Evolutionary conservation across 1,140 invertebrate species (phyloP).

Genomic region (Ridgeia piscesae): DNA sequence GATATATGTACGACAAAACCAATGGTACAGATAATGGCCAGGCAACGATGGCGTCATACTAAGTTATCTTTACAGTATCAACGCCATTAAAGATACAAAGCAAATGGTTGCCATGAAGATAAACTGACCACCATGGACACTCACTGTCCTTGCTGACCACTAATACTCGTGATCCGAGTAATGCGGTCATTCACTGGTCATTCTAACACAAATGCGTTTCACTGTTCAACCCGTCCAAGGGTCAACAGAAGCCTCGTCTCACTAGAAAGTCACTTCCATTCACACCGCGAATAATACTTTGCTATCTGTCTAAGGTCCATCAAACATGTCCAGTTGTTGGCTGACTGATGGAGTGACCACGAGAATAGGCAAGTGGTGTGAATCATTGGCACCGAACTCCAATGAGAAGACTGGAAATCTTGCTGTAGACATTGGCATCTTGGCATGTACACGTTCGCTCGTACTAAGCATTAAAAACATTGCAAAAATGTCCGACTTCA

Average conservation of each 20-base stretch:
- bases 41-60: not conserved
- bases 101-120: not conserved
- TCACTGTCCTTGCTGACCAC: not conserved
- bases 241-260: not conserved
- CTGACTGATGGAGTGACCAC: not conserved
- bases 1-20: not conserved
- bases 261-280: not conserved
- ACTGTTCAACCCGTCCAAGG: not conserved
- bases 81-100: not conserved
- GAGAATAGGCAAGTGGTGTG: not conserved
- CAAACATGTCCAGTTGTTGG: too few species aligned
- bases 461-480: not conserved
- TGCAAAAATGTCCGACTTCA: not conserved
- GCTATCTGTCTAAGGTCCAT: too few species aligned
- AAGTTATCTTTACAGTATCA: not conserved
- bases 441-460: not conserved
- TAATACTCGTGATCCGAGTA: not conserved
- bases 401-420: not conserved
- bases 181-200: not conserved
- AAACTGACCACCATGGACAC: not conserved
- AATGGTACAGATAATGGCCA: not conserved
- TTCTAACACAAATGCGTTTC: not conserved
- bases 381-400: slow-evolving; percentile 3
- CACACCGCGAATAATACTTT: not conserved
- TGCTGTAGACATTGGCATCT: not conserved